Evolutionary conservation across 2,888 invertebrate genomes (phyloP), one percentile per base, ranked within the genome.

Genomic region (Linnaemya vulpina): DNA sequence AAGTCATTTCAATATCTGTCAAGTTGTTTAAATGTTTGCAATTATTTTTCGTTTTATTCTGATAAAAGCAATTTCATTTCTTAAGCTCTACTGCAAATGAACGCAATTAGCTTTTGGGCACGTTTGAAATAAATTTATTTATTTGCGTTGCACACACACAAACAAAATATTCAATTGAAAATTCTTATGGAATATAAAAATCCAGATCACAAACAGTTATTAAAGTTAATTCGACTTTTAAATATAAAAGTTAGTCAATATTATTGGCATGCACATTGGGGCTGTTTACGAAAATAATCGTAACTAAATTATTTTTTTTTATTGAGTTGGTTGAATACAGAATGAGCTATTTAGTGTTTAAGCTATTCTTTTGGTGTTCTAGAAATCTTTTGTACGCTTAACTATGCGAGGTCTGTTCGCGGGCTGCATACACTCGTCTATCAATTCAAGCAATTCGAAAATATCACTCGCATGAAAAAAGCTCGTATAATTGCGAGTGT

Each of bases 81-180:
- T 40, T 22, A 15, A 11, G 11, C 22, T 58, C 65, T 49, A 38
- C 25, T 53, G 60, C 73, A 55, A 74, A 62, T 67, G 13, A 78
- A 68, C 4, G 46, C 53, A 77, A 68, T 79, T 70, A 58, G 74
- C 63, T 78, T 83, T 65, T 53, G 49, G 76, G 82, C 82, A 71
- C 70, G 63, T 76, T 68, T 49, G 11, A 25, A 51, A 10, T 46
- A 67, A 53, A 17, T 22, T 11, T 9, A 49, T 73, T 62, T 62
- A 62, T 38, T 11, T 15, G 10, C 30, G 43, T 8, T 43, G 1
- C n/a, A 30, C 5, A 60, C 25, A 25, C 17, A 63, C 10, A 71
- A 53, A 15, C 1, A 63, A 62, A 25, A 25, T 43, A 17, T 17
- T 43, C 4, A 4, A 11, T 17, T 49, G 11, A 35, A 65, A 53